Evolutionary conservation across 2,113 vertebrate species (phyloP).

Genomic region (Cisticola juncidis): DNA sequence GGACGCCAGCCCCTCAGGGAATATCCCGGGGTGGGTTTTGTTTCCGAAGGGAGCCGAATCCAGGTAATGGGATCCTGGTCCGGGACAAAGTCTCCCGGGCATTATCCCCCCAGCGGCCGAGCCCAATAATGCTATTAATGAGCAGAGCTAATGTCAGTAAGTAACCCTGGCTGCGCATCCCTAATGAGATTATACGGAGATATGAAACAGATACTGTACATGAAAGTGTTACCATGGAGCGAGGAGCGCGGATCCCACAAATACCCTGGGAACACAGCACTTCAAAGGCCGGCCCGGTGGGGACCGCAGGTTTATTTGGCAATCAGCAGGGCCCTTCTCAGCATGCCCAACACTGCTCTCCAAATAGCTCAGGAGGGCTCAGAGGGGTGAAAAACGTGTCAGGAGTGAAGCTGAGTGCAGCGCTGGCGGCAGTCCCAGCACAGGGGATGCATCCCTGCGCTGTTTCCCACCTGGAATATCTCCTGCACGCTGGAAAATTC

Average conservation of each 20-base stretch:
- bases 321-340: background rate
- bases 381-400: background rate
- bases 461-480: background rate
- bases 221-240: slow-evolving; percentile 24
- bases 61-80: background rate
- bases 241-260: background rate
- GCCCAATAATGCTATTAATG: slow-evolving; percentile 40
- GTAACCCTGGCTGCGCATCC: slow-evolving; percentile 39
- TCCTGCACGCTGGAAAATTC: background rate
- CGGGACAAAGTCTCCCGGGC: background rate
- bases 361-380: slow-evolving; percentile 31
- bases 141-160: slow-evolving; percentile 21
- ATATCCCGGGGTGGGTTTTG: background rate
- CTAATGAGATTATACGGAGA: slow-evolving; percentile 35
- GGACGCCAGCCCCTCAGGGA: accelerated
- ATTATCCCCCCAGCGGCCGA: background rate
- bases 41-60: background rate
- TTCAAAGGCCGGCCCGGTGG: slow-evolving; percentile 15
- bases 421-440: background rate
- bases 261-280: slow-evolving; percentile 11
- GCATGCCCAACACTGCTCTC: slow-evolving; percentile 5
- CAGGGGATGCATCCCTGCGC: background rate
- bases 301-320: background rate
- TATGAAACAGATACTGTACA: slow-evolving; percentile 3
- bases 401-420: background rate